Evolutionary conservation across 2,888 invertebrate species (phyloP), one percentile per base, ranked within the genome.

Genomic region (Andrena minutula): DNA sequence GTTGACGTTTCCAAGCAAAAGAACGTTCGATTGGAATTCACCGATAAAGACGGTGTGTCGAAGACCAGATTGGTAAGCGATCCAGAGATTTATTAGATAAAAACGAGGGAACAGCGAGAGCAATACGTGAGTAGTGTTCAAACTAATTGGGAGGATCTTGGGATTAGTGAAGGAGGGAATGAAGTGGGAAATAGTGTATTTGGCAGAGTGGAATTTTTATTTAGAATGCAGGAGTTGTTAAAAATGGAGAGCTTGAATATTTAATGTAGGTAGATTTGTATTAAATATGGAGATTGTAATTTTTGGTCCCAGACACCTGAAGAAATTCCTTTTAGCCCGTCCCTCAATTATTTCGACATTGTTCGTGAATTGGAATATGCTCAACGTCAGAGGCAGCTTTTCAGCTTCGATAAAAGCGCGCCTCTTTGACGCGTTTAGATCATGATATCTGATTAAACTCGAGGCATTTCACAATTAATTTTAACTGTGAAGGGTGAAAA

Each of bases 1-100:
- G 84, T 88, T 77, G 89, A 90, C 68, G 73, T 91, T 23, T 89
- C 90, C 35, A 82, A 85, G 63, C 84, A 82, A 49, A 88, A 88
- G 68, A 88, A 86, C 16, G 81, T 90, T 30, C 79, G 82, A n/a
- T 60, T 93, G 28, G 58, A 86, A 2, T 82, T 93, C 61, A 83
- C 82, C 68, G 87, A 89, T 0, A 82, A 86, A 69, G 92, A 93
- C 61, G 72, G 85, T n/a, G 79, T 92, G 4, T 74, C 88, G 2
- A 75, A 84, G 32, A 73, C 72, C 0, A 75, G 64, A 58, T 8
- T 83, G 83, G 88, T 89, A 51, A 88, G 89, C 47, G 32, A 65
- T 26, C 53, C 26, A 56, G 23, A 10, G 23, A 26, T 56, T 26
- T 10, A 1, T 56, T 56, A 56, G 51, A 51, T 20, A 51, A 51